Evolutionary conservation across 2,797 vertebrate genomes (phyloP).

Genomic region (Staurois parvus): DNA sequence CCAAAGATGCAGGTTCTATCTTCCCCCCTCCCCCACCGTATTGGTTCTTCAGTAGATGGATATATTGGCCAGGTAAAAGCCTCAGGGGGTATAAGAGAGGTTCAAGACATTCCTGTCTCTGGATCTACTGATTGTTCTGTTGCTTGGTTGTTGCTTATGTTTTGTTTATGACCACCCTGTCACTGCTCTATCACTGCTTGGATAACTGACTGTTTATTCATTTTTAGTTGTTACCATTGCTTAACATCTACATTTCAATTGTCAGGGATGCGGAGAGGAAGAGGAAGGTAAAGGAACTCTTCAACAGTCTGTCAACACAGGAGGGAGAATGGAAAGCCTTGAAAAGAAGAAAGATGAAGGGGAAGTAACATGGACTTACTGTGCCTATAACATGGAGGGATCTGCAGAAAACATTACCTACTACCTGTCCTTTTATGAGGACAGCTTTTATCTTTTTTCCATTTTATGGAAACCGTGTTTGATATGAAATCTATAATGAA

Average conservation of each 20-base stretch:
- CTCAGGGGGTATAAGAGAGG: too few relatives aligned
- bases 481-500: neutral
- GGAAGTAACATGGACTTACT: slow-evolving; percentile 44
- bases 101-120: too few relatives aligned
- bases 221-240: neutral
- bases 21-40: too few relatives aligned
- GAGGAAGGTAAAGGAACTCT: slow-evolving; percentile 92
- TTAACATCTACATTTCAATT: neutral
- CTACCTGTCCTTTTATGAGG: neutral
- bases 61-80: too few relatives aligned
- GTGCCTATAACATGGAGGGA: neutral
- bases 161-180: too few relatives aligned
- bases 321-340: slow-evolving; percentile 98
- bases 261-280: slow-evolving; percentile 91
- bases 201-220: too few relatives aligned
- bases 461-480: slow-evolving; percentile 20
- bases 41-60: too few relatives aligned
- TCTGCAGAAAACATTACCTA: neutral
- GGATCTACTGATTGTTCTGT: too few relatives aligned
- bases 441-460: neutral
- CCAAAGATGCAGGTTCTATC: too few relatives aligned
- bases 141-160: too few relatives aligned
- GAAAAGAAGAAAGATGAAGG: slow-evolving; percentile 87
- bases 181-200: too few relatives aligned
- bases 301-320: slow-evolving; percentile 90